phyloP scores from a whole-genome alignment of 2,888 invertebrate species.

The Dasysyrphus albostriatus region DNA sequence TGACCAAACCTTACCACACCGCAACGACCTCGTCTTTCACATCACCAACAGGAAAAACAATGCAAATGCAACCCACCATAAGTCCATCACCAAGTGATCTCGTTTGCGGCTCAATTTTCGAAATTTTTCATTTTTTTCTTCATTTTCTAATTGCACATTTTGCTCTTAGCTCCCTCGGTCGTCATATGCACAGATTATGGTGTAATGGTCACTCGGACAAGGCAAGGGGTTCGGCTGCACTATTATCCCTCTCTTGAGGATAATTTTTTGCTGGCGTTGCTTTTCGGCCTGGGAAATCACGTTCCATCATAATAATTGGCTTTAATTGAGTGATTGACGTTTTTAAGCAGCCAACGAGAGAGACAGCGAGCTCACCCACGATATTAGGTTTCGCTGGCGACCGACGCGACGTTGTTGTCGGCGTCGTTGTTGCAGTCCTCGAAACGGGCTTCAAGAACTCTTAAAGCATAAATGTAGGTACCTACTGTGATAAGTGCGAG shows the following conservation, averaged over 20 bases:
- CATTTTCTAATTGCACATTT: constrained; percentile 68
- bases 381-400: constrained; percentile 63
- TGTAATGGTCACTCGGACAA: constrained; percentile 69
- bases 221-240: constrained; percentile 61
- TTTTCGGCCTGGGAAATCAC: constrained; percentile 74
- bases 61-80: constrained; percentile 37
- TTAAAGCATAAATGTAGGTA: background rate
- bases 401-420: constrained; percentile 22
- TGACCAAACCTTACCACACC: constrained; percentile 33
- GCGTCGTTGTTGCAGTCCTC: constrained; percentile 51
- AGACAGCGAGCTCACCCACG: constrained; percentile 71
- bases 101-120: constrained; percentile 65
- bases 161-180: constrained; percentile 58
- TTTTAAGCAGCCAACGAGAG: constrained; percentile 77
- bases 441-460: constrained; percentile 38
- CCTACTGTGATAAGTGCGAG: constrained; percentile 17
- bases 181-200: constrained; percentile 68
- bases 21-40: constrained; percentile 3
- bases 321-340: constrained; percentile 84
- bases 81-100: constrained; percentile 51
- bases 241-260: constrained; percentile 58
- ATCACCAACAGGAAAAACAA: constrained; percentile 47
- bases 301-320: constrained; percentile 81
- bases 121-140: constrained; percentile 54
- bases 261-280: constrained; percentile 36